Percentiles rank a stretch among this genome's conserved stretches.
phyloP scores from a whole-genome alignment of 2,888 invertebrate species.

The Eilema sororculum region DNA sequence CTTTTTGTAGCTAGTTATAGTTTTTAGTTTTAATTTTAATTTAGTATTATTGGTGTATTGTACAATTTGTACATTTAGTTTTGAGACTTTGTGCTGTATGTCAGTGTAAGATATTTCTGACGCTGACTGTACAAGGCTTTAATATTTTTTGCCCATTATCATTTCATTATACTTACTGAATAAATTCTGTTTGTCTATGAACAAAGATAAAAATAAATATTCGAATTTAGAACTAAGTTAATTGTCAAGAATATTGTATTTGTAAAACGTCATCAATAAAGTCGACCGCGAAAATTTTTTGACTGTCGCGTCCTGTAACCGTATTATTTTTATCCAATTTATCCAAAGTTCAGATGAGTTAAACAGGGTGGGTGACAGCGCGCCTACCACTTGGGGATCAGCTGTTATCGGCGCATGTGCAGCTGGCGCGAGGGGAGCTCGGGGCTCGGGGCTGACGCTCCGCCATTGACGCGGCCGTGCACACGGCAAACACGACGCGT shows the following conservation, averaged over 20 bases:
- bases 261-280: slow-evolving; percentile 52
- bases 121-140: background rate
- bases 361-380: slow-evolving; percentile 59
- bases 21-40: too few species aligned
- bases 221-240: slow-evolving; percentile 37
- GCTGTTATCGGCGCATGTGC: slow-evolving; percentile 84
- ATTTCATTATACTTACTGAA: background rate
- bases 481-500: slow-evolving; percentile 48
- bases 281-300: slow-evolving; percentile 51
- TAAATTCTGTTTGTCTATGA: background rate
- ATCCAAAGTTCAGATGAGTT: slow-evolving; percentile 61
- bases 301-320: slow-evolving; percentile 41
- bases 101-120: too few species aligned
- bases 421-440: slow-evolving; percentile 67
- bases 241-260: slow-evolving; percentile 46
- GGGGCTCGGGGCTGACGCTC: slow-evolving; percentile 51
- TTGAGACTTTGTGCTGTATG: too few species aligned
- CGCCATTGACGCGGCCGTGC: slow-evolving; percentile 68
- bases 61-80: too few species aligned
- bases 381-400: slow-evolving; percentile 71
- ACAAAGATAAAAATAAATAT: slow-evolving; percentile 24
- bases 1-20: too few species aligned
- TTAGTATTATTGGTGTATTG: too few species aligned
- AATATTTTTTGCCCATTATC: background rate
- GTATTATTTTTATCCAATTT: slow-evolving; percentile 38